Base-by-base conservation (phyloP, 2,888 invertebrate species). In the Tinea trinotella region DNA sequence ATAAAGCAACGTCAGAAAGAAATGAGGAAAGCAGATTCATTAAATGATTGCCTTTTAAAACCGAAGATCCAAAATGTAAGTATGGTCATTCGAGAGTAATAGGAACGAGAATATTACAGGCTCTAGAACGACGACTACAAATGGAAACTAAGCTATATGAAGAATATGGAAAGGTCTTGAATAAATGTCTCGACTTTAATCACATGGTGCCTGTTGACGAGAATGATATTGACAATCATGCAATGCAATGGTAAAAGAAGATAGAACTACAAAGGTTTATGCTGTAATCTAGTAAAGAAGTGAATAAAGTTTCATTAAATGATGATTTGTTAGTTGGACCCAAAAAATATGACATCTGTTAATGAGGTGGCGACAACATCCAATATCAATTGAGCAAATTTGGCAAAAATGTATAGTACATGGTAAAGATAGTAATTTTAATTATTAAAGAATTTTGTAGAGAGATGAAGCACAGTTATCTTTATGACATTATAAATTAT, bases 401-500 rank as follows among this genome's bases (percentile, higher is more conserved):
- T 64, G 10, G 56, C 56, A 7, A 61, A 64, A 56, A 64, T 63
- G 62, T 64, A 62, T 44, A 15, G 56, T 63, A 0, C 19, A 49
- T 19, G 58, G 60, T 1, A 17, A 35, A 9, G 40, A 53, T 20
- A 35, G 56, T 10, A 55, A 63, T 54, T 55, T 56, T 36, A 19
- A 59, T 12, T 61, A 54, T 48, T 61, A 65, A 53, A 56, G 57
- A 44, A 60, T 62, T 6, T 6, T 61, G 4, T 60, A 60, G 61
- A 55, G 59, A 55, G 48, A 18, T 1, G 9, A 34, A 30, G 17
- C 54, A 1, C n/a, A 53, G 12, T 35, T 55, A 9, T 24, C 56
- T 4, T 17, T 62, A 1, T 1, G 57, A 22, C 22, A 57, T 34
- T 62, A 59, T 30, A 56, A 52, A 36, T 20, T 63, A 7, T 4